A percentile compares a stretch with the other conserved stretches of the same genome.
Conservation (phyloP, 2,888 invertebrate species). For the Agriopis leucophaearia region DNA sequence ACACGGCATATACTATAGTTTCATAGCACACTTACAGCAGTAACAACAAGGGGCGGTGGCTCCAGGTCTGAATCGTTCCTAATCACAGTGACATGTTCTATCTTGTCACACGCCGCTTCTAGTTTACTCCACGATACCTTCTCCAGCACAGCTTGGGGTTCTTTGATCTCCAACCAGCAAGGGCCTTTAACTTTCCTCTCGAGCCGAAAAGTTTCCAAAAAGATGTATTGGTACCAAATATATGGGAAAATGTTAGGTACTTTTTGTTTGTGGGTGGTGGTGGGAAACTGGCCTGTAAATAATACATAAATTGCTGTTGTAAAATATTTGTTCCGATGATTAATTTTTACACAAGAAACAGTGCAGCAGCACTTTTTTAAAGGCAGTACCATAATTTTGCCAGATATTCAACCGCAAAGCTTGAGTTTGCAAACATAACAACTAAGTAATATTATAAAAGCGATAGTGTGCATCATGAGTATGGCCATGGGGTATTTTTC, state of each 20-base stretch:
- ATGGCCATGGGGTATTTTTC: too few species aligned
- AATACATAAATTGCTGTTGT: not conserved
- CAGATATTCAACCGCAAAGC: too few species aligned
- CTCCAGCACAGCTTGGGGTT: constrained; percentile 88
- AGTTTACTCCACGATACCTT: constrained; percentile 95
- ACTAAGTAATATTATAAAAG: too few species aligned
- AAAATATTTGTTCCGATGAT: not conserved
- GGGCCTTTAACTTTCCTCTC: constrained; percentile 98
- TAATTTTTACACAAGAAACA: not conserved
- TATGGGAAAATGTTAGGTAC: constrained; percentile 92
- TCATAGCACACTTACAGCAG: constrained; percentile 86
- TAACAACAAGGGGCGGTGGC: constrained; percentile 92
- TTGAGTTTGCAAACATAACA: too few species aligned
- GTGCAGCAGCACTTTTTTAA: too few species aligned
- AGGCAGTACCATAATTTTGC: too few species aligned
- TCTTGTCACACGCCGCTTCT: constrained; percentile 90
- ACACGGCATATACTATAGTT: too few species aligned
- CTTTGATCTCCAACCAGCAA: constrained; percentile 95
- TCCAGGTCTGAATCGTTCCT: constrained; percentile 83
- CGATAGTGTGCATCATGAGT: too few species aligned
- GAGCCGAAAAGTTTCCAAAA: constrained; percentile 94
- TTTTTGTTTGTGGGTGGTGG: constrained; percentile 82
- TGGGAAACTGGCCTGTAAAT: constrained; percentile 76
- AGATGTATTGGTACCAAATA: constrained; percentile 96
- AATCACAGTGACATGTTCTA: constrained; percentile 88